A percentile compares a stretch with the other conserved stretches of the same genome.
Conservation (phyloP, 2,888 invertebrate species). For the Syrphus vitripennis region DNA sequence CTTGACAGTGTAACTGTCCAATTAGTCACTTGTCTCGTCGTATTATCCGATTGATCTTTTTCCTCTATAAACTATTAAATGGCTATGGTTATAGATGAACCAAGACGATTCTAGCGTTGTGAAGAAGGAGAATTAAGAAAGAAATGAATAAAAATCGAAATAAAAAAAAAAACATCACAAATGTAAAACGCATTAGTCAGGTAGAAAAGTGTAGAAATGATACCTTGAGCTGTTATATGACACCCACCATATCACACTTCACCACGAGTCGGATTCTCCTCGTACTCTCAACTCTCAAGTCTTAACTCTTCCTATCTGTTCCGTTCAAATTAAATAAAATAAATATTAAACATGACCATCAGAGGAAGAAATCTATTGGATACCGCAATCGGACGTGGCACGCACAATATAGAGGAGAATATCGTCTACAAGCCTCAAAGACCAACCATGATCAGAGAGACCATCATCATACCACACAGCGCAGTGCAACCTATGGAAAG, state of each 20-base stretch:
- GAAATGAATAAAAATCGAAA: conserved; percentile 7
- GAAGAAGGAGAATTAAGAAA: conserved; percentile 10
- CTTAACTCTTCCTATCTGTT: conserved; percentile 19
- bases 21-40: conserved; percentile 70
- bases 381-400: conserved; percentile 15
- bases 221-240: conserved; percentile 60
- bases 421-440: conserved; percentile 7
- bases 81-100: conserved; percentile 10
- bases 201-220: conserved; percentile 63
- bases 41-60: conserved; percentile 69
- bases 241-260: conserved; percentile 46
- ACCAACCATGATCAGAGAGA: neutral
- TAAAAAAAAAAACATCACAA: conserved; percentile 5
- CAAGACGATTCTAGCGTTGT: neutral
- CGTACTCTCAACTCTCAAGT: too few relatives aligned
- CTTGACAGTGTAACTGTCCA: conserved; percentile 70
- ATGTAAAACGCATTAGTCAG: conserved; percentile 65
- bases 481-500: neutral
- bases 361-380: conserved; percentile 52
- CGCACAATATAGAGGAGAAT: conserved; percentile 37
- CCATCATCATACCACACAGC: neutral
- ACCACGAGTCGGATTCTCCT: neutral
- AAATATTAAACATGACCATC: conserved; percentile 46
- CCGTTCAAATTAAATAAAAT: conserved; percentile 59
- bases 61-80: conserved; percentile 57